Percentiles rank a stretch among this genome's conserved stretches.
Evolutionary conservation across 2,797 vertebrate genomes (phyloP).

Genomic region (Phrynocephalus forsythii): DNA sequence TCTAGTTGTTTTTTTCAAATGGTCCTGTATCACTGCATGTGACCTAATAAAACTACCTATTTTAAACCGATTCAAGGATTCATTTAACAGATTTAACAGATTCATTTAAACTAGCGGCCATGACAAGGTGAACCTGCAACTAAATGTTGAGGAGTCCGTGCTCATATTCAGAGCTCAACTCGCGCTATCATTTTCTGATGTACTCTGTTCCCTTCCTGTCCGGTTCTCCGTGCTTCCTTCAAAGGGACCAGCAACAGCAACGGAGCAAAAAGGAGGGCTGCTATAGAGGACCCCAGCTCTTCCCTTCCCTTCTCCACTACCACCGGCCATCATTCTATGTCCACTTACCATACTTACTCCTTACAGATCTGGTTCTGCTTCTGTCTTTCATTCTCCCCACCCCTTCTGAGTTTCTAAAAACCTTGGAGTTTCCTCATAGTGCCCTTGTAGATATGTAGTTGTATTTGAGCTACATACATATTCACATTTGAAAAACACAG

Average conservation of each 20-base stretch:
- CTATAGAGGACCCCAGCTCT: not conserved
- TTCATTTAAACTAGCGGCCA: not conserved
- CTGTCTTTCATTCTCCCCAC: not conserved
- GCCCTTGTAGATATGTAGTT: no score
- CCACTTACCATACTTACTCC: not conserved
- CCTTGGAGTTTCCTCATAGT: no score
- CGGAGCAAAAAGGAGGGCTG: no score
- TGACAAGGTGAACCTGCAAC: not conserved
- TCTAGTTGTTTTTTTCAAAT: not conserved
- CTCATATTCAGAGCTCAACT: not conserved
- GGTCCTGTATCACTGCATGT: not conserved
- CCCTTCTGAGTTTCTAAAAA: not conserved
- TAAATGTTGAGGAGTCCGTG: not conserved
- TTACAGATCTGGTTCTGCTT: not conserved
- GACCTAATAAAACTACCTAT: not conserved
- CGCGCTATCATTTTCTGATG: not conserved
- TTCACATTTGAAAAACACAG: not conserved
- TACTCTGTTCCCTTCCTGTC: not conserved
- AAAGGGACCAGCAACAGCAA: not conserved
- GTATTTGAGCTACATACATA: not conserved
- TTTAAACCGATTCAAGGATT: not conserved
- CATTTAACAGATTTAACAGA: no score
- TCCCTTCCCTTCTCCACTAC: not conserved
- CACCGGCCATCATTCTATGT: not conserved
- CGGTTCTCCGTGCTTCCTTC: not conserved